Evolutionary conservation across 1,140 invertebrate genomes (phyloP).

Genomic region (Cephus cinctus): DNA sequence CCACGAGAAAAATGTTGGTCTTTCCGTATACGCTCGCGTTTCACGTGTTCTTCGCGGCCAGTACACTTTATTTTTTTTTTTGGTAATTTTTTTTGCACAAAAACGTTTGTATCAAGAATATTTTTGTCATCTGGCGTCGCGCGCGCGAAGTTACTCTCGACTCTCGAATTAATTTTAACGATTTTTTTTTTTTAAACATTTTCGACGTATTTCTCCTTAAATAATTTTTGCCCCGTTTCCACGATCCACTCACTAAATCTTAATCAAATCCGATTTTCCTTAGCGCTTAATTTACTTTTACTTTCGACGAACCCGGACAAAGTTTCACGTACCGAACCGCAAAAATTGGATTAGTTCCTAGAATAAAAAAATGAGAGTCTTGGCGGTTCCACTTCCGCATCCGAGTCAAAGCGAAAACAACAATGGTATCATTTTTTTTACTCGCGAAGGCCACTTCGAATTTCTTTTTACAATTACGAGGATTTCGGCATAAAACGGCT

Average conservation of each 20-base stretch:
- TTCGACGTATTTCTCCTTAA: not conserved
- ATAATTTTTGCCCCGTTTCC: not conserved
- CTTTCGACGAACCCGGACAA: not conserved
- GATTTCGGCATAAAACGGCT: constrained; percentile 23
- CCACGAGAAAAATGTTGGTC: too few relatives aligned
- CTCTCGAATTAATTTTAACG: constrained; percentile 4
- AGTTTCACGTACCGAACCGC: not conserved
- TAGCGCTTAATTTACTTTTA: too few relatives aligned
- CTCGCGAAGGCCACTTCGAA: constrained; percentile 52
- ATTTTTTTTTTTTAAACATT: constrained; percentile 20
- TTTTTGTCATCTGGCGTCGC: constrained; percentile 33
- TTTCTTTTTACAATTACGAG: constrained; percentile 47
- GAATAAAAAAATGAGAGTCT: constrained; percentile 21
- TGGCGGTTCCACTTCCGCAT: not conserved
- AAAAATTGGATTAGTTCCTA: constrained; percentile 3
- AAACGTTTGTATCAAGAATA: constrained; percentile 57
- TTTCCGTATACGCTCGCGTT: too few relatives aligned
- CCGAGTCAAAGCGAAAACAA: constrained; percentile 6
- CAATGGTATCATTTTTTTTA: too few relatives aligned
- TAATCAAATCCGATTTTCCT: constrained; percentile 1
- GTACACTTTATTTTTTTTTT: constrained; percentile 17
- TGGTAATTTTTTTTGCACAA: constrained; percentile 43
- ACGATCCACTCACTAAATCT: not conserved
- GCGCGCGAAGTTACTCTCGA: not conserved
- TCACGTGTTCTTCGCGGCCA: too few relatives aligned